Percentiles rank a stretch among this genome's conserved stretches.
These are phyloP conservation scores for Batillaria attramentaria DNA, from an alignment of 1,140 invertebrate genomes.

Conservation along the genomic window DNA sequence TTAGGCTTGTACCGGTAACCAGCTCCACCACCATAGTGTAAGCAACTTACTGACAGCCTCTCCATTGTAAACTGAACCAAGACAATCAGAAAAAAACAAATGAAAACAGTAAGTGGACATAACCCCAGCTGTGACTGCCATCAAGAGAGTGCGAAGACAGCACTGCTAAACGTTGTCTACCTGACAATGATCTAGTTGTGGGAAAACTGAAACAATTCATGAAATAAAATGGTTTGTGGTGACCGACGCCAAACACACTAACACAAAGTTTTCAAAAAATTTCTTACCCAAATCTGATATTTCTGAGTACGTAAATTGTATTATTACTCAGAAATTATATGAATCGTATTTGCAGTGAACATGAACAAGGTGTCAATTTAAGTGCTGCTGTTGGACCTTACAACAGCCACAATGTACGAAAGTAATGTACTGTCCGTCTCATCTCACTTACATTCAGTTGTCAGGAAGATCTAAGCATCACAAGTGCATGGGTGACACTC, in stretches of 20 bases:
- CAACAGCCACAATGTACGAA: too few species aligned
- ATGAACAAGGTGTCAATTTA: too few species aligned
- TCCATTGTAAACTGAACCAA: constrained; percentile 29
- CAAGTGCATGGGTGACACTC: too few species aligned
- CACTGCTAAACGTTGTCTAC: background rate
- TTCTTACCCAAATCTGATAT: too few species aligned
- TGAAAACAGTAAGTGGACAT: background rate
- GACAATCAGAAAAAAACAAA: background rate
- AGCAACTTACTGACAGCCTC: constrained; percentile 22
- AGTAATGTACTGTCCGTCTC: too few species aligned
- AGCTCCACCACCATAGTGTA: constrained; percentile 1
- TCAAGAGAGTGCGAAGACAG: background rate
- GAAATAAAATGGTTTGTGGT: background rate
- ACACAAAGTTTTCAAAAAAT: background rate
- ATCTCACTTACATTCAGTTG: too few species aligned
- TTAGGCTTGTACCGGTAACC: background rate
- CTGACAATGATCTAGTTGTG: background rate
- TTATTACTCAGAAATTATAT: too few species aligned
- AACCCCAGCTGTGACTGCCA: background rate
- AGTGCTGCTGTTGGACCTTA: too few species aligned
- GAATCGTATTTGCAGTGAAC: too few species aligned
- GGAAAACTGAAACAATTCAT: background rate
- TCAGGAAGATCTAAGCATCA: too few species aligned
- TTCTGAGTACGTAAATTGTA: too few species aligned
- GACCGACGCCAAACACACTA: background rate